Evolutionary conservation across 2,888 invertebrate genomes (phyloP).

Genomic region (Thelaira solivaga): DNA sequence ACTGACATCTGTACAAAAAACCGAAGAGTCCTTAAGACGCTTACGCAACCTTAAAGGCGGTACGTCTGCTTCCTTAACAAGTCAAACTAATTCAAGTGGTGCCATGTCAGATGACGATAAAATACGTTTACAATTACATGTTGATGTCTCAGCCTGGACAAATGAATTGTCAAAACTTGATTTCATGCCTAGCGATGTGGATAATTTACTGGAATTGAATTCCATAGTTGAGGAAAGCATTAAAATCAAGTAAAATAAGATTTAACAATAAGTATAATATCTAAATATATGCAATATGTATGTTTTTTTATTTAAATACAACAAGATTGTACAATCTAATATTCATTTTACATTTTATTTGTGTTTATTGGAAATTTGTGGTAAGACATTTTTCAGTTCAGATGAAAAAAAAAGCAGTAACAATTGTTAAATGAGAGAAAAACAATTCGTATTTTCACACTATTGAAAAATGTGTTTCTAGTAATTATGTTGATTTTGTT

Average conservation of each 20-base stretch:
- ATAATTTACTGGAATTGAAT: conserved; percentile 80
- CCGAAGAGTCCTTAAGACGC: conserved; percentile 94
- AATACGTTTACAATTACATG: conserved; percentile 91
- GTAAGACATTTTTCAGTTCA: no score
- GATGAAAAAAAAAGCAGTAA: no score
- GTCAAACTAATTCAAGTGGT: conserved; percentile 51
- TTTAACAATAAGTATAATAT: not conserved
- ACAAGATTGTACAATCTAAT: no score
- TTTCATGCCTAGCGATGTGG: conserved; percentile 79
- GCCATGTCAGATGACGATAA: conserved; percentile 94
- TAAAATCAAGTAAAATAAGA: conserved; percentile 73
- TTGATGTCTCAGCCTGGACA: conserved; percentile 89
- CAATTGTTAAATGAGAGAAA: no score
- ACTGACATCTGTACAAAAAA: conserved; percentile 93
- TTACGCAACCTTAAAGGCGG: conserved; percentile 89
- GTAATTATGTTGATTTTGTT: no score
- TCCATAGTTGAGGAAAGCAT: conserved; percentile 82
- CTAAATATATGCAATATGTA: conserved; percentile 7
- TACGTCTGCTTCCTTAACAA: conserved; percentile 67
- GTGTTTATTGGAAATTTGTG: no score
- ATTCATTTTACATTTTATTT: not conserved
- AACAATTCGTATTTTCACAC: no score
- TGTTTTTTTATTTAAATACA: not conserved
- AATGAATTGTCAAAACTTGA: conserved; percentile 80
- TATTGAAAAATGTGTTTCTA: no score